Evolutionary conservation across 2,888 invertebrate species (phyloP).

Genomic region (Apamea anceps): DNA sequence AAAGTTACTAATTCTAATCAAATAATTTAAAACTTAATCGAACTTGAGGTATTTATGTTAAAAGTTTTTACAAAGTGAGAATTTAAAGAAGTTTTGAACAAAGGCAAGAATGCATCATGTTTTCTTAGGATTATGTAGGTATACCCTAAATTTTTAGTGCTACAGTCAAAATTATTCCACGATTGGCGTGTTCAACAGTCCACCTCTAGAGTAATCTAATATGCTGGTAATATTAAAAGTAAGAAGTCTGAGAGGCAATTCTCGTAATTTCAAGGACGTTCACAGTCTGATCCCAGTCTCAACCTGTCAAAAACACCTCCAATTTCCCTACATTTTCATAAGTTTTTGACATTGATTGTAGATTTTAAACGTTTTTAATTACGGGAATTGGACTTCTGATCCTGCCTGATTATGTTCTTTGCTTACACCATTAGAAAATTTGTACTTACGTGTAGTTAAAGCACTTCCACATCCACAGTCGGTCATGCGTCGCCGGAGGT

Average conservation of each 20-base stretch:
- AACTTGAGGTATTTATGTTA: constrained; percentile 31
- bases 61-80: constrained; percentile 18
- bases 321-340: too few species aligned
- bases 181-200: background rate
- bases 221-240: background rate
- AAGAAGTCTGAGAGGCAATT: background rate
- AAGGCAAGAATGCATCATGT: background rate
- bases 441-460: constrained; percentile 91
- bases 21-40: constrained; percentile 41
- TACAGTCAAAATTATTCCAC: background rate
- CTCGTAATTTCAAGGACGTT: too few species aligned
- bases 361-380: too few species aligned
- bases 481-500: constrained; percentile 90
- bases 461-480: constrained; percentile 92
- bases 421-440: too few species aligned
- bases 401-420: background rate
- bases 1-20: constrained; percentile 45
- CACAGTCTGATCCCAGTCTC: too few species aligned
- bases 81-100: constrained; percentile 12
- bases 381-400: too few species aligned
- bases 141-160: too few species aligned
- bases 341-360: too few species aligned
- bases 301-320: too few species aligned
- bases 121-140: background rate
- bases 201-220: background rate